phyloP scores from a whole-genome alignment of 2,113 vertebrate species.

The Acrocephalus kingi region DNA sequence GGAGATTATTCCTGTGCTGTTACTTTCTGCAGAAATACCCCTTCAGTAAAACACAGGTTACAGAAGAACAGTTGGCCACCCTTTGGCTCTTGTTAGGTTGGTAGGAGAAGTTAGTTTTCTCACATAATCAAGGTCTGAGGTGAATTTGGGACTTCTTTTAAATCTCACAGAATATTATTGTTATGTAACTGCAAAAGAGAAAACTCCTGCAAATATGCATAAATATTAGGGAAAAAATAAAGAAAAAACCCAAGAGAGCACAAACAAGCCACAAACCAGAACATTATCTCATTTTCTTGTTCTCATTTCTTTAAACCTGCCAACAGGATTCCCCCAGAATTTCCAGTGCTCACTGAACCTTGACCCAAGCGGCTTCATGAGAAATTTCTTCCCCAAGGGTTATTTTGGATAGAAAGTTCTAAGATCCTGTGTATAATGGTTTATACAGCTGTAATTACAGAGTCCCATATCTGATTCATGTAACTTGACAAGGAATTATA shows the following conservation, averaged over 20 bases:
- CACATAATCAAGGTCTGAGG: background rate
- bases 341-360: conserved; percentile 29
- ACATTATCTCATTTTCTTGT: background rate
- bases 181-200: background rate
- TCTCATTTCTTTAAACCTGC: conserved; percentile 51
- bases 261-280: background rate
- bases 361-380: conserved; percentile 33
- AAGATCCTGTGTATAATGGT: conserved; percentile 25
- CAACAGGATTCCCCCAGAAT: conserved; percentile 56
- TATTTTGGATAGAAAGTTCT: conserved; percentile 43
- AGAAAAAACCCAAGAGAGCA: background rate
- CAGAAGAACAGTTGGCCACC: background rate
- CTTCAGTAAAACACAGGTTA: background rate
- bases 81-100: background rate
- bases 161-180: background rate
- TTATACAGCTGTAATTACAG: conserved; percentile 50
- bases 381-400: conserved; percentile 45
- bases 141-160: background rate
- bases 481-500: conserved; percentile 55
- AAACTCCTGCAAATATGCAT: background rate
- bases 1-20: background rate
- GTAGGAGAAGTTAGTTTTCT: background rate
- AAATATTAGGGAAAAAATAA: background rate
- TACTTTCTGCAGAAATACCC: background rate
- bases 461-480: conserved; percentile 14